These are phyloP conservation scores for Lycocerus yunnanus DNA, from an alignment of 2,888 invertebrate genomes.

Conservation along the genomic window DNA sequence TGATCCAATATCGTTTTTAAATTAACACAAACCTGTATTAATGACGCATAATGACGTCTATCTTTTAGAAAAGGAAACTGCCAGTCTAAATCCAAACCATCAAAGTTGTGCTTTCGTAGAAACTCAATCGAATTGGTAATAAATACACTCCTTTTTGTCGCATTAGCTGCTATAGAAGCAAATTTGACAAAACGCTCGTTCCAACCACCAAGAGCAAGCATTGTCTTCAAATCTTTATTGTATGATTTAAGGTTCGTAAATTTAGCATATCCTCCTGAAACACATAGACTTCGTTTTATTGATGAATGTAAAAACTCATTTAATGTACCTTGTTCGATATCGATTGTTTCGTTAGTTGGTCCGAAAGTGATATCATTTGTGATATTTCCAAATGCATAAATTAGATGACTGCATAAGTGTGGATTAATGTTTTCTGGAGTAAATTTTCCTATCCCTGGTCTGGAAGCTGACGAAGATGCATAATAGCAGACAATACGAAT, in stretches of 20 bases:
- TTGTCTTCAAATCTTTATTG: neutral
- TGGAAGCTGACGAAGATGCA: neutral
- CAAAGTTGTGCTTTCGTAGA: neutral
- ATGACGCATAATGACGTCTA: neutral
- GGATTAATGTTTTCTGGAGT: neutral
- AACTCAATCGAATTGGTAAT: neutral
- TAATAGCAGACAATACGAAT: neutral
- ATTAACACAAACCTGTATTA: neutral
- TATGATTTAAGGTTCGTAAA: neutral
- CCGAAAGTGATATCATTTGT: neutral
- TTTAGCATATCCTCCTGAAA: neutral
- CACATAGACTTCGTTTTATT: neutral
- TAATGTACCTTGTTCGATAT: neutral
- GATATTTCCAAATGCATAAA: neutral
- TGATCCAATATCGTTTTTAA: neutral
- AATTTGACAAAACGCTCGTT: neutral
- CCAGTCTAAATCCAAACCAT: neutral
- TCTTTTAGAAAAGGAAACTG: neutral
- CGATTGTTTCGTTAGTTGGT: neutral
- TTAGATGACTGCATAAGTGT: neutral
- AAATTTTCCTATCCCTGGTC: neutral
- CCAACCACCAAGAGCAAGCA: neutral
- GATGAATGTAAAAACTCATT: neutral
- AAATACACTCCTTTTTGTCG: neutral
- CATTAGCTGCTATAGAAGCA: neutral